Evolutionary conservation across 2,113 vertebrate genomes (phyloP), one percentile per base, ranked within the genome.

Genomic region (Heterochromis multidens): DNA sequence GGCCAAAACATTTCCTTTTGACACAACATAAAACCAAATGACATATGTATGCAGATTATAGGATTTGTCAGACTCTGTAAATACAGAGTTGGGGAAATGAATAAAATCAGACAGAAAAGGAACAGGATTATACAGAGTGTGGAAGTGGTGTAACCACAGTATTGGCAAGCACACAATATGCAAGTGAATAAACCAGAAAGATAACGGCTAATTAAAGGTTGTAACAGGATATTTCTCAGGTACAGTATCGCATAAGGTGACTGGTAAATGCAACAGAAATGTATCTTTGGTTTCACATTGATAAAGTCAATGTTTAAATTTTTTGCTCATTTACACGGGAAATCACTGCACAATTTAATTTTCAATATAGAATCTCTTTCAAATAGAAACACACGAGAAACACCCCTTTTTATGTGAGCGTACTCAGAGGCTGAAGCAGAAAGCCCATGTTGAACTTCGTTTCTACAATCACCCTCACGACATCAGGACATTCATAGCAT

Each of bases 1-100:
- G 58, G 29, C 31, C 78, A 87, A 90, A 88, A 79, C 84, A 87
- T 93, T 94, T 95, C 94, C 93, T 93, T 91, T 84, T 88, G 60
- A 94, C 84, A 90, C 84, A 82, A 93, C 89, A 94, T 91, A 88
- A 91, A 94, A 90, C 72, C 88, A 91, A 86, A 91, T 78, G 82
- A 88, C 89, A 92, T 65, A 81, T 89, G 85, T 87, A 90, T 87
- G 83, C 85, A 91, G 86, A 91, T 91, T 83, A 91, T 63, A 95
- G 91, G 90, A 92, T 91, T 83, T 87, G 86, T 87, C 86, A 85
- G 90, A 92, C 72, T 59, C n/a, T 70, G 49, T 91, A 91, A 93
- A 90, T 88, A 90, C 81, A 91, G 91, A 83, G 82, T 43, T 52
- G 54, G 74, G 86, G n/a, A 85, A 89, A 85, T 87, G 91, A 90